Evolutionary conservation across 1,140 invertebrate genomes (phyloP), one percentile per base, ranked within the genome.

Genomic region (Mamestra configurata): DNA sequence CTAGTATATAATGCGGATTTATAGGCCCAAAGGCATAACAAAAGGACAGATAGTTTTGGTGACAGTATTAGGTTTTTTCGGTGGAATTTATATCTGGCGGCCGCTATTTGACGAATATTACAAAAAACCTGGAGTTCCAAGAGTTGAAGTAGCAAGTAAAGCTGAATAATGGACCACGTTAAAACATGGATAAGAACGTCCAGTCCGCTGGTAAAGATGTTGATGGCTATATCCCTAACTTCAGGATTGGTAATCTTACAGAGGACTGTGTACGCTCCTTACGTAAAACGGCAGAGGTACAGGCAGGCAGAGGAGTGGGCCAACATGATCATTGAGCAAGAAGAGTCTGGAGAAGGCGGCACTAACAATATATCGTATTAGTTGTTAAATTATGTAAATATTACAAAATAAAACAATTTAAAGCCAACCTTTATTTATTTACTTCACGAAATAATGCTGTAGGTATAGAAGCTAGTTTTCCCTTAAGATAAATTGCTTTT

Each of bases 41-140:
- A 93, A 77, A 83, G 84, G 88, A 35, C 93, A 95, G 88, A 80
- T 95, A 75, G 83, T 88, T 68, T 79, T 95, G 55, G 90, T 90
- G 7, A 88, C 92, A 59, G 76, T 93, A 61, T 61, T 95, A 64
- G 95, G 95, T n/a, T 85, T 95, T 72, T 82, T 95, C 66, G 83
- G 94, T 59, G 95, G 95, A 35, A 55, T 95, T 37, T 95, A 95
- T 82, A 93, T 95, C 79, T 95, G 95, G 95, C 90, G 85, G 82
- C 95, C 95, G 2, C 49, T 95, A 10, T 89, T 95, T 81, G 85
- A 88, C 64, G 86, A 93, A 18, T 77, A 86, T 78, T 89, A 81
- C 78, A 81, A 51, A 77, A 81, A 83, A 85, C 85, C 73, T 72
- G 83, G 68, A 82, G 24, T 78, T 77, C 71, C 46, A 13, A 76